Conservation (phyloP, 2,797 vertebrate species). For the Micromesistius poutassou region DNA sequence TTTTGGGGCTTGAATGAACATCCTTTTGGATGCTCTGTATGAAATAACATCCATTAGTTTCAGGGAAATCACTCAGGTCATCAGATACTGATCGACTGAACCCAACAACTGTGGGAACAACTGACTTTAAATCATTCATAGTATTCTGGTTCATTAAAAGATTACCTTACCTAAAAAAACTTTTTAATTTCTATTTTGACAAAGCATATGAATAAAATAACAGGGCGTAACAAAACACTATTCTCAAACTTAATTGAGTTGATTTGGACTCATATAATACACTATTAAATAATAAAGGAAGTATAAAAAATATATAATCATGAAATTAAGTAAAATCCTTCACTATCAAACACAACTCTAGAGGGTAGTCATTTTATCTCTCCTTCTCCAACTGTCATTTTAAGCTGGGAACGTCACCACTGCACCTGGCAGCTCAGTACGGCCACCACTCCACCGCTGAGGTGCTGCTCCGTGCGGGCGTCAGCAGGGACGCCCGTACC, state of each 20-base stretch:
- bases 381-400: not conserved
- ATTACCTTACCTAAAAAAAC: not conserved
- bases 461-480: conserved; percentile 75
- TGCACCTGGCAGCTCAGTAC: conserved; percentile 75
- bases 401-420: conserved; percentile 77
- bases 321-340: not conserved
- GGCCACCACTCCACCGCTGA: conserved; percentile 78
- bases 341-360: not conserved
- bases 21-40: not conserved
- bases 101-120: not conserved
- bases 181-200: too few species aligned
- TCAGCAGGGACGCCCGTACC: conserved; percentile 78
- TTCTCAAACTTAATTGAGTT: too few species aligned
- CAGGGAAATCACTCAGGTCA: not conserved
- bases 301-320: not conserved
- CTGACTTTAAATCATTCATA: not conserved
- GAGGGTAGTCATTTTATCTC: not conserved
- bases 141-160: not conserved
- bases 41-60: not conserved
- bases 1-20: not conserved
- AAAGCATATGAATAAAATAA: too few species aligned
- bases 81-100: not conserved
- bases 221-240: too few species aligned
- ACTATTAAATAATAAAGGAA: not conserved
- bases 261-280: not conserved